Evolutionary conservation across 2,888 invertebrate genomes (phyloP).

Genomic region (Amphipoea oculea): DNA sequence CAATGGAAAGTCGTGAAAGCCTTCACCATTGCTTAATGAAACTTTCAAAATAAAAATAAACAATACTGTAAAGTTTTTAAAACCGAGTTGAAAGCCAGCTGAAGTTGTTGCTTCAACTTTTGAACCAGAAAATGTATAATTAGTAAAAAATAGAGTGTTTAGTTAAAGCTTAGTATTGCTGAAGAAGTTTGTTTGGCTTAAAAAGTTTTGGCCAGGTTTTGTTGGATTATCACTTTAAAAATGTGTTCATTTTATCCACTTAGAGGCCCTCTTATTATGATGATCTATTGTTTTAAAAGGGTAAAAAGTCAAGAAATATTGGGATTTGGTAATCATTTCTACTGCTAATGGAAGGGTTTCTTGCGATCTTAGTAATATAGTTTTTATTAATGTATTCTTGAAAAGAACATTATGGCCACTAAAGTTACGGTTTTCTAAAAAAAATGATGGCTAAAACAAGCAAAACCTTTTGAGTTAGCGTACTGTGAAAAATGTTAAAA

Average conservation of each 20-base stretch:
- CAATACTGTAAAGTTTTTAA: constrained; percentile 36
- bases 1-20: constrained; percentile 32
- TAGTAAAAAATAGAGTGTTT: constrained; percentile 44
- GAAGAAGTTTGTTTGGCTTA: constrained; percentile 30
- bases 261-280: background rate
- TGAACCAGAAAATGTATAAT: constrained; percentile 46
- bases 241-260: background rate
- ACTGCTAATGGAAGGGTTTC: background rate
- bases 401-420: background rate
- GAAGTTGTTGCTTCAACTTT: constrained; percentile 48
- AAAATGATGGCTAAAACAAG: too few relatives aligned
- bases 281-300: background rate
- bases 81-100: constrained; percentile 41
- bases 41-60: constrained; percentile 48
- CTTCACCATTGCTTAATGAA: constrained; percentile 15
- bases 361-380: background rate
- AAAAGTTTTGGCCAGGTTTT: background rate
- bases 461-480: too few relatives aligned
- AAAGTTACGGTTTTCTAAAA: too few relatives aligned
- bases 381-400: background rate
- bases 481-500: too few relatives aligned
- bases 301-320: too few relatives aligned
- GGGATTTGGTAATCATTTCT: background rate
- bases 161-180: constrained; percentile 36
- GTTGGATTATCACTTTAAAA: background rate